phyloP scores from a whole-genome alignment of 2,888 invertebrate species.

The Pasiphila rectangulata region DNA sequence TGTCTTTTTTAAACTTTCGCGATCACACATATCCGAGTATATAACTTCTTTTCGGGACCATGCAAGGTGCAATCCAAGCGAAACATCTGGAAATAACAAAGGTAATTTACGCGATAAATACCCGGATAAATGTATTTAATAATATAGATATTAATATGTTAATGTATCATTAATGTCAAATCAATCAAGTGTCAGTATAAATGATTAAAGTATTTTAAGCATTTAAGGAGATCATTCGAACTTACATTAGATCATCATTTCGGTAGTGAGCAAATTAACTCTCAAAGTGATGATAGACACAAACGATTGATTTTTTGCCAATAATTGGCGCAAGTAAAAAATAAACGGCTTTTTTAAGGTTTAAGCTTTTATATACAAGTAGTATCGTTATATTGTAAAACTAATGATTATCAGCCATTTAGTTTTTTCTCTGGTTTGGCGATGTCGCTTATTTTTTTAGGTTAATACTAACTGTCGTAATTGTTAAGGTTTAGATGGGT shows the following conservation, averaged over 20 bases:
- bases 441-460: too few relatives aligned
- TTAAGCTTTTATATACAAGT: neutral
- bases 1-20: too few relatives aligned
- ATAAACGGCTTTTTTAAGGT: neutral
- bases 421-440: neutral
- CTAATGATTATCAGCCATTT: neutral
- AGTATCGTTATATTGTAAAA: neutral
- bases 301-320: constrained; percentile 10
- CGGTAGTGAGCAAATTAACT: constrained; percentile 1
- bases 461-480: too few relatives aligned
- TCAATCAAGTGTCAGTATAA: constrained; percentile 2
- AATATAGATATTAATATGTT: too few relatives aligned
- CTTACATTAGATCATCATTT: constrained; percentile 14
- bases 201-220: constrained; percentile 4
- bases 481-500: too few relatives aligned
- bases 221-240: constrained; percentile 15
- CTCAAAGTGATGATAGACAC: constrained; percentile 4
- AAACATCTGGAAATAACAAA: too few relatives aligned
- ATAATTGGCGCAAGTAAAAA: constrained; percentile 17
- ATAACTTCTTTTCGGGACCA: too few relatives aligned
- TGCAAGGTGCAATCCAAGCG: too few relatives aligned
- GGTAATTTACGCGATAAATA: too few relatives aligned
- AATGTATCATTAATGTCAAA: too few relatives aligned
- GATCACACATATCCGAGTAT: too few relatives aligned
- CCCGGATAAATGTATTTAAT: too few relatives aligned